Evolutionary conservation across 2,797 vertebrate species (phyloP).

Genomic region (Ataeniobius toweri): DNA sequence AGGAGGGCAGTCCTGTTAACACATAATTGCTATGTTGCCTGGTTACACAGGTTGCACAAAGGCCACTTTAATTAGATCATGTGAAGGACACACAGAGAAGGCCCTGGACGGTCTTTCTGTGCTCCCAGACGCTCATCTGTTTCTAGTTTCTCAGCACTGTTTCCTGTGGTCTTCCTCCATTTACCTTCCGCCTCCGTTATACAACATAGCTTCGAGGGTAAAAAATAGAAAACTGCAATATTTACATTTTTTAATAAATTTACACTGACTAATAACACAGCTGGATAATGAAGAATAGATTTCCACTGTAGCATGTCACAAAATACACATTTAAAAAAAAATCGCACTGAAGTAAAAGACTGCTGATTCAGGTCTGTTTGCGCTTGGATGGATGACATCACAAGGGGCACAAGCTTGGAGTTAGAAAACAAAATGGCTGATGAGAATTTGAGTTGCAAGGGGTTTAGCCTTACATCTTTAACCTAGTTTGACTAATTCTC

Average conservation of each 20-base stretch:
- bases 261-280: neutral
- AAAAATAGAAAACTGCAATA: neutral
- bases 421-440: neutral
- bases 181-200: neutral
- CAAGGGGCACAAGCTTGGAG: neutral
- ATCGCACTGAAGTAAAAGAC: neutral
- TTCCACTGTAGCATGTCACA: neutral
- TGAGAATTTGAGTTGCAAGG: neutral
- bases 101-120: neutral
- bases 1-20: slow-evolving; percentile 25
- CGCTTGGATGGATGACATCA: neutral
- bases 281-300: neutral
- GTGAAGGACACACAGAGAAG: slow-evolving; percentile 33
- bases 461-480: neutral
- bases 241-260: neutral
- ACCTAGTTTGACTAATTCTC: too few relatives aligned
- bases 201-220: neutral
- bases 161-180: neutral
- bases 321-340: neutral
- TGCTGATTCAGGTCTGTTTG: neutral
- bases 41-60: slow-evolving; percentile 67
- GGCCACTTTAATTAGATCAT: slow-evolving; percentile 65
- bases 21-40: slow-evolving; percentile 59
- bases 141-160: slow-evolving; percentile 11
- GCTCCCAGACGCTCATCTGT: neutral